These are phyloP conservation scores for Allacma fusca DNA, from an alignment of 2,888 invertebrate species.

Conservation along the genomic window DNA sequence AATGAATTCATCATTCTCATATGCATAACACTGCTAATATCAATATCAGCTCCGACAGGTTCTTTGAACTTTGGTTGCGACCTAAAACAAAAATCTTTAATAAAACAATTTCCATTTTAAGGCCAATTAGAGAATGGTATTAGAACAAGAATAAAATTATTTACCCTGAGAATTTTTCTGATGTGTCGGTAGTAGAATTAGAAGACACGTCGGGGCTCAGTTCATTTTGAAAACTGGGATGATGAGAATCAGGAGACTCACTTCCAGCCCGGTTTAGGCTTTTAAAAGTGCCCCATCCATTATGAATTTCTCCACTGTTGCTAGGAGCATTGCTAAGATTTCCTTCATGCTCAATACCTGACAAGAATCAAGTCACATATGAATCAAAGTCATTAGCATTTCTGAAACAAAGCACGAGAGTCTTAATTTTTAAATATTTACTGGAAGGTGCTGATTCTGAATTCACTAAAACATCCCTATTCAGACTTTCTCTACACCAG, in stretches of 20 bases:
- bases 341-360: no score
- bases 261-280: neutral
- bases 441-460: neutral
- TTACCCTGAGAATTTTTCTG: neutral
- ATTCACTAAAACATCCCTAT: neutral
- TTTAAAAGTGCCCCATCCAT: neutral
- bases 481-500: neutral
- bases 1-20: slow-evolving; percentile 51
- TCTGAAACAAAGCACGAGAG: no score
- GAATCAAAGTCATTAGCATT: no score
- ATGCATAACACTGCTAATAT: slow-evolving; percentile 26
- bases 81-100: no score
- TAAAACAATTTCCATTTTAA: no score
- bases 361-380: no score
- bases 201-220: neutral
- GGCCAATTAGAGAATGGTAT: no score
- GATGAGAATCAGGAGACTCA: neutral
- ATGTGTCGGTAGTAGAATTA: neutral
- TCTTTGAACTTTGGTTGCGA: no score
- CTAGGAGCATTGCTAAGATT: no score
- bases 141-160: neutral
- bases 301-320: no score
- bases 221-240: neutral
- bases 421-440: neutral
- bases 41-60: neutral